These are phyloP conservation scores for Drosophila tanythrix DNA, from an alignment of 2,888 invertebrate genomes.

Conservation along the genomic window DNA sequence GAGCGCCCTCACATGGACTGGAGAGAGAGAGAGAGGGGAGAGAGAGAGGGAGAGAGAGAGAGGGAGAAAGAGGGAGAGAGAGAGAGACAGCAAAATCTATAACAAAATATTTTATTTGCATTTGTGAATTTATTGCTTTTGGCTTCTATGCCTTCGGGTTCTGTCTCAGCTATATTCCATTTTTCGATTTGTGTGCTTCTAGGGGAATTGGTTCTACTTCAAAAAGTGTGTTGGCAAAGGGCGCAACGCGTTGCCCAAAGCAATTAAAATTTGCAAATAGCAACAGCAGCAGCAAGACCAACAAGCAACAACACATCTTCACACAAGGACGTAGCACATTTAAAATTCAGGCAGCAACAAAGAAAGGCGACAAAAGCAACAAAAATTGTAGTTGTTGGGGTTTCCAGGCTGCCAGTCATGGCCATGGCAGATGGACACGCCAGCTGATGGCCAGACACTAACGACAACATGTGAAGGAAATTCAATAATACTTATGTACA, in stretches of 20 bases:
- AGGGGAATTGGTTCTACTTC: conserved; percentile 56
- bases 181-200: conserved; percentile 45
- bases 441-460: conserved; percentile 54
- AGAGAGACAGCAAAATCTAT: conserved; percentile 12
- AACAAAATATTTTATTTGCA: conserved; percentile 69
- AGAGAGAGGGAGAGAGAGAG: background rate
- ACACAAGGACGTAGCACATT: conserved; percentile 53
- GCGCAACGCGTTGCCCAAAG: conserved; percentile 57
- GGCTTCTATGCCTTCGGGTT: conserved; percentile 42
- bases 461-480: conserved; percentile 37
- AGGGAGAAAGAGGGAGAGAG: background rate
- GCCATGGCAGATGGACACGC: conserved; percentile 50
- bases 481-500: conserved; percentile 62
- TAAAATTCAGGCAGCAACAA: conserved; percentile 56
- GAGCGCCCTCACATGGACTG: conserved; percentile 34
- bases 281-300: conserved; percentile 8
- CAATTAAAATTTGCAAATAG: conserved; percentile 67
- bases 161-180: conserved; percentile 47
- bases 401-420: conserved; percentile 63
- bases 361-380: conserved; percentile 11
- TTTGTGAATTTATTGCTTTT: conserved; percentile 71
- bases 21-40: background rate
- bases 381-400: conserved; percentile 47
- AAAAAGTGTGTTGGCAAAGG: conserved; percentile 30
- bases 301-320: conserved; percentile 14